Evolutionary conservation across 2,797 vertebrate species (phyloP).

Genomic region (Oryzias sinensis): DNA sequence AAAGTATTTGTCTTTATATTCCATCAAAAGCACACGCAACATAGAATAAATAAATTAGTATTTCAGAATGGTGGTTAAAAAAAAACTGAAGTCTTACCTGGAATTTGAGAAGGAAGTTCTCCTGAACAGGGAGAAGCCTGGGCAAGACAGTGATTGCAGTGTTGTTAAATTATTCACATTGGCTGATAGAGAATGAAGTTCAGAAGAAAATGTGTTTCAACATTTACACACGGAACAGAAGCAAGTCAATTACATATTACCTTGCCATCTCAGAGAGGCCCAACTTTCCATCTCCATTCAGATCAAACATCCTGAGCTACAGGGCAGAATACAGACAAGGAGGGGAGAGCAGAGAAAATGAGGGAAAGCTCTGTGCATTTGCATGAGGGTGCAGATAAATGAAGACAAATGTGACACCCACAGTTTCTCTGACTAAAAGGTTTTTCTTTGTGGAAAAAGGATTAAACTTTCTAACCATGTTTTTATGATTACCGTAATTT

Average conservation of each 20-base stretch:
- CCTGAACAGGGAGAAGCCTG: constrained; percentile 89
- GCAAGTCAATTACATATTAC: constrained; percentile 54
- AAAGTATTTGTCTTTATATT: constrained; percentile 13
- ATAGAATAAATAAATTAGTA: not conserved
- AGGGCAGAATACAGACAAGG: constrained; percentile 72
- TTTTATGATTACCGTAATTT: no score
- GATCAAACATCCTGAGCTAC: constrained; percentile 92
- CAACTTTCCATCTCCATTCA: constrained; percentile 95
- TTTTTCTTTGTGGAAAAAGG: not conserved
- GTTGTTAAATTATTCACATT: constrained; percentile 43
- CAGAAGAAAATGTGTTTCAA: constrained; percentile 22
- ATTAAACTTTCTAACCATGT: no score
- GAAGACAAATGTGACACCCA: not conserved
- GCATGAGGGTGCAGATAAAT: not conserved
- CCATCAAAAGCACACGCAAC: not conserved
- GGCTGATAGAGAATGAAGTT: constrained; percentile 13
- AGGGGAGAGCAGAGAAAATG: constrained; percentile 68
- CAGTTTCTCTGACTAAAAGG: not conserved
- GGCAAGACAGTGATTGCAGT: constrained; percentile 30
- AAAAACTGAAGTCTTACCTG: constrained; percentile 59
- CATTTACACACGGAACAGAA: constrained; percentile 25
- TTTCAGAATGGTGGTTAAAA: not conserved
- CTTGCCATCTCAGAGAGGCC: constrained; percentile 97
- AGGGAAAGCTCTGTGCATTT: constrained; percentile 39
- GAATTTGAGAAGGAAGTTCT: constrained; percentile 84